These are phyloP conservation scores for Agrotis ipsilon DNA, from an alignment of 2,888 invertebrate species.

Conservation along the genomic window DNA sequence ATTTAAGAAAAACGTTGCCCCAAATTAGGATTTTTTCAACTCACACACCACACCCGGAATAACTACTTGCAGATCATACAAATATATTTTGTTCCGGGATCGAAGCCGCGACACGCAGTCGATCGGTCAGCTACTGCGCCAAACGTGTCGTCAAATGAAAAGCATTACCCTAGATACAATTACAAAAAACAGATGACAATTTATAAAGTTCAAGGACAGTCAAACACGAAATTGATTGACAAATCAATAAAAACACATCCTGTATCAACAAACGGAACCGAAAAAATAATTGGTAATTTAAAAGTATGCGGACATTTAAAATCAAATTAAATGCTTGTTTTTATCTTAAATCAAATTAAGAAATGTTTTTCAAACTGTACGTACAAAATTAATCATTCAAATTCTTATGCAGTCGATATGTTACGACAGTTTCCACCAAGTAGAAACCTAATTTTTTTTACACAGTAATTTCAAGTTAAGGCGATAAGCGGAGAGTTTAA, in stretches of 20 bases:
- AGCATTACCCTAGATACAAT: not conserved
- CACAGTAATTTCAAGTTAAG: not conserved
- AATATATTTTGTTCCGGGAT: too few relatives aligned
- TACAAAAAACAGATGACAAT: conserved; percentile 13
- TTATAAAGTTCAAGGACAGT: conserved; percentile 34
- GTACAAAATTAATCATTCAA: conserved; percentile 20
- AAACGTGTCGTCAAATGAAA: conserved; percentile 1
- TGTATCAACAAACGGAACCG: conserved; percentile 31
- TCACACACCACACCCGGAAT: too few relatives aligned
- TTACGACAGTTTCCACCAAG: not conserved
- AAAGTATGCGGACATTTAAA: conserved; percentile 40
- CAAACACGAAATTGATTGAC: conserved; percentile 1
- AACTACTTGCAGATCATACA: too few relatives aligned
- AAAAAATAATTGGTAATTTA: conserved; percentile 17
- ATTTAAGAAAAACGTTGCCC: too few relatives aligned
- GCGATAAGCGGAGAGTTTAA: not conserved
- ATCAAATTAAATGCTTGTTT: conserved; percentile 20
- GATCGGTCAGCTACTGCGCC: too few relatives aligned
- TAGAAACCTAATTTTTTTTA: not conserved
- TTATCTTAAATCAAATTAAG: conserved; percentile 31
- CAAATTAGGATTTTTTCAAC: too few relatives aligned
- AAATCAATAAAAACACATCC: conserved; percentile 39
- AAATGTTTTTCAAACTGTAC: not conserved
- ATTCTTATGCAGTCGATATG: conserved; percentile 19
- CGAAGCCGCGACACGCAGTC: too few relatives aligned